Conservation (phyloP, 2,797 vertebrate genomes). For the Syndactyla subalaris region DNA sequence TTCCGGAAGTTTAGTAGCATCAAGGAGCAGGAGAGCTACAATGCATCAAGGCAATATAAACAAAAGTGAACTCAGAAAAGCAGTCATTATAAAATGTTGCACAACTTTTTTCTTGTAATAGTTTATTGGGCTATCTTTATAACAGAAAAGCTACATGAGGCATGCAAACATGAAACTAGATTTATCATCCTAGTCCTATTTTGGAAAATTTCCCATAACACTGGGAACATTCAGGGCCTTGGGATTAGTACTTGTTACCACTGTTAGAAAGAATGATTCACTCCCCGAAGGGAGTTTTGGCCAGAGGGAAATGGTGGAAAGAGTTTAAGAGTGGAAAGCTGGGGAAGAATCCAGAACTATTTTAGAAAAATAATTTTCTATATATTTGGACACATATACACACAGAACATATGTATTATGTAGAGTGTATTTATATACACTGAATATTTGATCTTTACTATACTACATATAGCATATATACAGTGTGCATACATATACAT, state of each 20-base stretch:
- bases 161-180: not conserved
- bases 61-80: not conserved
- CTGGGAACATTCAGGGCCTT: not conserved
- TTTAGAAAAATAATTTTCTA: not conserved
- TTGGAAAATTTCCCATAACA: conserved; percentile 25
- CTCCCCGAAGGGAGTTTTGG: not conserved
- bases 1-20: conserved; percentile 50
- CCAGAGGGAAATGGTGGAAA: not conserved
- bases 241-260: not conserved
- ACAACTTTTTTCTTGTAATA: not conserved
- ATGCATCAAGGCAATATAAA: not conserved
- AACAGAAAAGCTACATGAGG: conserved; percentile 1
- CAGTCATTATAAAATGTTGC: not conserved
- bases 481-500: not conserved
- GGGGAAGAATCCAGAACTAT: not conserved
- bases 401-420: not conserved
- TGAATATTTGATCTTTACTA: not conserved
- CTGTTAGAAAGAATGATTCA: conserved; percentile 28
- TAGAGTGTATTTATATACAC: not conserved
- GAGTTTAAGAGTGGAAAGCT: not conserved
- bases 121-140: conserved; percentile 14
- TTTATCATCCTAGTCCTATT: conserved; percentile 1
- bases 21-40: not conserved
- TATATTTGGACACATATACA: not conserved
- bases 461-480: not conserved